Conservation (phyloP, 37 sponge, comb jelly and placozoan genomes). For the Crambe crambe region DNA sequence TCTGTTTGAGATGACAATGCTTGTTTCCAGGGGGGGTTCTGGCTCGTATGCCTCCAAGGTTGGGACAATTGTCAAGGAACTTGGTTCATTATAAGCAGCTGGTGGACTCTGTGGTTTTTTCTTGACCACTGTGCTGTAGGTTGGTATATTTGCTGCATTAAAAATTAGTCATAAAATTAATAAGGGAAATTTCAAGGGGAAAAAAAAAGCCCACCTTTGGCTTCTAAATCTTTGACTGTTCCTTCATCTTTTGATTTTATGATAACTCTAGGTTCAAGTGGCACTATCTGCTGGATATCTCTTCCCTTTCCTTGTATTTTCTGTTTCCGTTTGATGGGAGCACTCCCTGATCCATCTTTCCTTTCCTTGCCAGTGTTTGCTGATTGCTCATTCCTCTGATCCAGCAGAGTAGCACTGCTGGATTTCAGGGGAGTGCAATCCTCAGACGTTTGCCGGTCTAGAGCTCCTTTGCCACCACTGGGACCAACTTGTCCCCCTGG, state of each 20-base stretch:
- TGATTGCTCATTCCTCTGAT: neutral
- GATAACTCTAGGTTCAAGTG: neutral
- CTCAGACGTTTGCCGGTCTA: neutral
- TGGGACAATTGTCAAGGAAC: neutral
- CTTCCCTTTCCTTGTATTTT: neutral
- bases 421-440: conserved; percentile 5
- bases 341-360: conserved; percentile 15
- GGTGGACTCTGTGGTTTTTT: conserved; percentile 1
- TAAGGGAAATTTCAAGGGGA: neutral
- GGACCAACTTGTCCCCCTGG: neutral
- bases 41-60: conserved; percentile 10
- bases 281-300: neutral
- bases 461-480: neutral
- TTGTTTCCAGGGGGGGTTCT: neutral
- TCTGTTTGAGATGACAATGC: conserved; percentile 1
- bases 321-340: too few species aligned
- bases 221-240: neutral
- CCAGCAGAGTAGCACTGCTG: conserved; percentile 10
- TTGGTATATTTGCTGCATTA: conserved; percentile 6
- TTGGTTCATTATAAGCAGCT: neutral
- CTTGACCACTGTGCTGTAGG: conserved; percentile 47
- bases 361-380: neutral
- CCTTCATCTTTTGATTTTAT: conserved; percentile 1
- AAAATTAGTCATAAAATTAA: neutral
- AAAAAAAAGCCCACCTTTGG: neutral